Evolutionary conservation across 2,888 invertebrate genomes (phyloP), one percentile per base, ranked within the genome.

Genomic region (Abscondita cerata): DNA sequence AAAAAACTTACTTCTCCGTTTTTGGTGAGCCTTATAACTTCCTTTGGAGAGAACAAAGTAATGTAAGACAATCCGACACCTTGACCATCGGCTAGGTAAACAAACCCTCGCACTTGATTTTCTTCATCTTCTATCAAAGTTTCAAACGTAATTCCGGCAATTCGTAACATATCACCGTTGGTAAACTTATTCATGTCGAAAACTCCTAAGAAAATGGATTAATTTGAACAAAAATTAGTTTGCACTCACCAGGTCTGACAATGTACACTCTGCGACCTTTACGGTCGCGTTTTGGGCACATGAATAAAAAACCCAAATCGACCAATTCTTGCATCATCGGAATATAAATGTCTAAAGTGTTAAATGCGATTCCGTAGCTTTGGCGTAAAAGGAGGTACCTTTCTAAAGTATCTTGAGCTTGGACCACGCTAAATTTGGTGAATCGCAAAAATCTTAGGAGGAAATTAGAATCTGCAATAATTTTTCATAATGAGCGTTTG

Each of bases 51-150:
- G 80, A 92, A 91, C 5, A 92, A 82, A 0, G 91, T 91, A 52
- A 92, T 81, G 73, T 90, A 89, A 0, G 91, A 87, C 70, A 92
- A 89, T 68, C 89, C 88, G 64, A 91, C 89, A 0, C 90, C 89
- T 59, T 84, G 84, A 19, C 91, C 89, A 73, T 93, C 92, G 1
- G 88, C 89, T 76, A 89, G 88, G 80, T 93, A 92, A 1, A 91
- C 89, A 73, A 90, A 86, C 9, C 93, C 93, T 11, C 89, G 83
- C 5, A 92, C 85, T 80, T 93, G 93, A 69, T 86, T 88, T 68
- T 91, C 89, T 77, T 93, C 92, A 74, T 93, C 91, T 75, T 92
- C 92, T 83, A 93, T 84, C 46, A 93, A 77, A 0, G 90, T 87
- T 78, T 93, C 93, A 76, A 90, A 92, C 16, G 89, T 89, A 41